Evolutionary conservation across 2,888 invertebrate genomes (phyloP), one percentile per base, ranked within the genome.

Genomic region (Osedax fenrisi): DNA sequence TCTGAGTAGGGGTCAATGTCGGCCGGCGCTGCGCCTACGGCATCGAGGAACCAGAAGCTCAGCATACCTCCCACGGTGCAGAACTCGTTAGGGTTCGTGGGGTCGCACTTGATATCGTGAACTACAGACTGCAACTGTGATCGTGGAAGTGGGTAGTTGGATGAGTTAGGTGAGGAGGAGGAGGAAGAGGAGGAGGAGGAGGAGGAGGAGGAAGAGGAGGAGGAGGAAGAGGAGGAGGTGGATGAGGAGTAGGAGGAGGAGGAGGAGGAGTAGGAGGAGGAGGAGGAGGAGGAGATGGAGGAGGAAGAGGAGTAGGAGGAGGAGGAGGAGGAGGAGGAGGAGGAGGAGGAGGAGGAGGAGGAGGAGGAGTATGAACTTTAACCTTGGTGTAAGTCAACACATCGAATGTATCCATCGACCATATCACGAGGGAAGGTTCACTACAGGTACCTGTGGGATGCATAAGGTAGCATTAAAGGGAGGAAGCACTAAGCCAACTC

Each of bases 21-120:
- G 21, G 13, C 78, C 76, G 17, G 78, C 76, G 13, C 73, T 74
- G 0, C 80, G 80, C 75, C 82, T 41, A 5, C 10, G 17, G 41
- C 84, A 73, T 83, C 84, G 61, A 84, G 78, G 75, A 83, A 76
- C 83, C 84, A 84, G 78, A 84, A 83, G 71, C 80, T 73, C 23
- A 84, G 76, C 3, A 80, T 78, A 5, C 81, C 81, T 2, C 84
- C 84, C 5, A 83, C 82, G 0, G 82, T 80, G 5, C 81, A 79
- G 79, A 84, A 84, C 79, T 84, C 83, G 77, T 83, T 83, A 26
- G 81, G 80, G 21, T 81, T 81, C 77, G 78, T 82, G 0, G 83
- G 83, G 78, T 84, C 83, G 83, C 83, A 84, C 67, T 78, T 78
- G 25, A 83, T 73, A 26, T 80, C 79, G 77, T 82, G 81, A n/a